These are phyloP conservation scores for Julus scanicus DNA, from an alignment of 2,888 invertebrate species.

Conservation along the genomic window DNA sequence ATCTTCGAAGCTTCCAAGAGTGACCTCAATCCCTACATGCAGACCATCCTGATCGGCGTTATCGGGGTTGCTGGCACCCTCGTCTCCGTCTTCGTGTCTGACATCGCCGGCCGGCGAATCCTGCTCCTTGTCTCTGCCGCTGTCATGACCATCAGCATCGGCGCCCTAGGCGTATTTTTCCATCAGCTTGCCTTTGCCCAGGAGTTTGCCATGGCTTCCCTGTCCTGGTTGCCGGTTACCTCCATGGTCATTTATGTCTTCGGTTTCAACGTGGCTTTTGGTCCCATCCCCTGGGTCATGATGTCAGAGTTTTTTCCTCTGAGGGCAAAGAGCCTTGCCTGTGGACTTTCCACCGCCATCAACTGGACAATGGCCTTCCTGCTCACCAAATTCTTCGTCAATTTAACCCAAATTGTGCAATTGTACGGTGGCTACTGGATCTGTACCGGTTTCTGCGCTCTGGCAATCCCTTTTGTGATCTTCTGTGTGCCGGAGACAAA, in stretches of 20 bases:
- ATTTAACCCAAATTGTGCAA: slow-evolving; percentile 73
- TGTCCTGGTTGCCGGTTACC: slow-evolving; percentile 77
- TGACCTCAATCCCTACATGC: slow-evolving; percentile 71
- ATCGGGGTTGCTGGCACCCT: slow-evolving; percentile 84
- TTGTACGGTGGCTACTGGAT: slow-evolving; percentile 81
- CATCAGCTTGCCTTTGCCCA: slow-evolving; percentile 78
- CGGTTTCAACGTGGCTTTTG: slow-evolving; percentile 83
- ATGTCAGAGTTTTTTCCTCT: slow-evolving; percentile 79
- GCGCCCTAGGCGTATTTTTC: slow-evolving; percentile 85
- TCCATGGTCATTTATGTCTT: slow-evolving; percentile 81
- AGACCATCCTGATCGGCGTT: slow-evolving; percentile 83
- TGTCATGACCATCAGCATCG: slow-evolving; percentile 80
- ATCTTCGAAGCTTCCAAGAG: slow-evolving; percentile 80
- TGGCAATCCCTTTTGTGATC: slow-evolving; percentile 77
- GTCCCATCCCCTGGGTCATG: slow-evolving; percentile 87
- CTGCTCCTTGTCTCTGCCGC: slow-evolving; percentile 78
- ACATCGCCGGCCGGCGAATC: slow-evolving; percentile 77
- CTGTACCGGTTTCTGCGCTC: slow-evolving; percentile 76
- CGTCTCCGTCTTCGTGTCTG: slow-evolving; percentile 70
- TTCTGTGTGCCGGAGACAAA: slow-evolving; percentile 85
- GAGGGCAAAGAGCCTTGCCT: slow-evolving; percentile 79
- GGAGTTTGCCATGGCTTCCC: slow-evolving; percentile 60
- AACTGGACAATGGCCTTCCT: slow-evolving; percentile 84
- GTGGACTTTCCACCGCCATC: slow-evolving; percentile 78
- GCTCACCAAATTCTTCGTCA: slow-evolving; percentile 84